Percentiles rank a stretch among this genome's conserved stretches.
These are phyloP conservation scores for Trachelus tabidus DNA, from an alignment of 2,888 invertebrate species.

Conservation along the genomic window DNA sequence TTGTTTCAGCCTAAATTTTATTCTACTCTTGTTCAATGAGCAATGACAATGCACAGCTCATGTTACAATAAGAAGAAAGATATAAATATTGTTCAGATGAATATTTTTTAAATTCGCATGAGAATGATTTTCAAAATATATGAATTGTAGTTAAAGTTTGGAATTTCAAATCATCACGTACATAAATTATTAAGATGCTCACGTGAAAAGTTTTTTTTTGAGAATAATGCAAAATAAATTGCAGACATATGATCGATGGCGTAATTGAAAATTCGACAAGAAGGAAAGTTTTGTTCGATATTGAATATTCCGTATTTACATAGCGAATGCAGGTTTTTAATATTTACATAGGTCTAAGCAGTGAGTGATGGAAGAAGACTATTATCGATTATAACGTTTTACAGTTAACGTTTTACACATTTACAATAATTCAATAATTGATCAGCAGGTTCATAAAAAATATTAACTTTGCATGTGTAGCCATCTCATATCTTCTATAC, in stretches of 20 bases:
- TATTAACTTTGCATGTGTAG: not conserved
- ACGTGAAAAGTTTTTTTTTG: not conserved
- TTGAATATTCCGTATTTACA: not conserved
- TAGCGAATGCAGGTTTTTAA: not conserved
- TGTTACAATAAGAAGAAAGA: constrained; percentile 3
- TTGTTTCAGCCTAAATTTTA: constrained; percentile 63
- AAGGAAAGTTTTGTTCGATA: not conserved
- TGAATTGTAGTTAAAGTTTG: constrained; percentile 19
- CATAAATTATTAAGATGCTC: not conserved
- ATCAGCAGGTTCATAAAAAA: not conserved
- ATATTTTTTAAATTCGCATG: constrained; percentile 15
- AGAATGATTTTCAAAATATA: constrained; percentile 11
- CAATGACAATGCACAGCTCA: constrained; percentile 2
- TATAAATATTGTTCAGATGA: constrained; percentile 20
- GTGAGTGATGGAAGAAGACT: not conserved
- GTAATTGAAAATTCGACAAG: too few species aligned
- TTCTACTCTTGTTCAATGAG: constrained; percentile 58
- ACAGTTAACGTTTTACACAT: not conserved
- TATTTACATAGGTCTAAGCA: not conserved
- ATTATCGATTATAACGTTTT: not conserved
- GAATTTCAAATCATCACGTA: not conserved
- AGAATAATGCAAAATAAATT: not conserved
- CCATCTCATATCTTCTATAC: not conserved
- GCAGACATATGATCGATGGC: too few species aligned
- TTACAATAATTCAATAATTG: not conserved